phyloP scores from a whole-genome alignment of 2,888 invertebrate genomes.

The Macrosiphum euphorbiae region DNA sequence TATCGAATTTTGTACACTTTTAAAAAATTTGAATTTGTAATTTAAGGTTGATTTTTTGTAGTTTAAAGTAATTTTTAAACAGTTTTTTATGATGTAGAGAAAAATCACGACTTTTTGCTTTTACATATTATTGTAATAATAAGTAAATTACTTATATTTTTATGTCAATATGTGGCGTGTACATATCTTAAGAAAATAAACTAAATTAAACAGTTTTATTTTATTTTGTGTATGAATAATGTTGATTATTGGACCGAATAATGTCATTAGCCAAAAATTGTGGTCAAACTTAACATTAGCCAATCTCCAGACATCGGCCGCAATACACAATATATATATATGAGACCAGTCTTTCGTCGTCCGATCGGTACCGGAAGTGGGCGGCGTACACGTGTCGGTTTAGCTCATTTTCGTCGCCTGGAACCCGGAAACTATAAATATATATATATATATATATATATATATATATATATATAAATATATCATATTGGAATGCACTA shows the following conservation, averaged over 20 bases:
- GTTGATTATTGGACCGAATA: not conserved
- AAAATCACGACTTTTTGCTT: not conserved
- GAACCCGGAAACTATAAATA: not conserved
- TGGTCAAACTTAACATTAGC: not conserved
- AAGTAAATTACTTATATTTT: too few species aligned
- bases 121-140: too few species aligned
- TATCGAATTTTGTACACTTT: not conserved
- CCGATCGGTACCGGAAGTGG: not conserved
- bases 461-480: not conserved
- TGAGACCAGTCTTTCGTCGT: not conserved
- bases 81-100: not conserved
- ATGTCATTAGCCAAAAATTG: not conserved
- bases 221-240: too few species aligned
- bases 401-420: not conserved
- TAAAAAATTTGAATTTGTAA: not conserved
- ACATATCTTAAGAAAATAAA: too few species aligned
- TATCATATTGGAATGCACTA: not conserved
- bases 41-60: not conserved
- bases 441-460: not conserved
- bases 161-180: too few species aligned
- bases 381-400: slow-evolving; percentile 2
- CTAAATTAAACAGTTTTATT: too few species aligned
- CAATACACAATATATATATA: not conserved
- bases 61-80: not conserved
- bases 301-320: not conserved